Percentiles rank a stretch among this genome's conserved stretches.
phyloP scores from a whole-genome alignment of 2,113 vertebrate genomes.

The Gallinago media region DNA sequence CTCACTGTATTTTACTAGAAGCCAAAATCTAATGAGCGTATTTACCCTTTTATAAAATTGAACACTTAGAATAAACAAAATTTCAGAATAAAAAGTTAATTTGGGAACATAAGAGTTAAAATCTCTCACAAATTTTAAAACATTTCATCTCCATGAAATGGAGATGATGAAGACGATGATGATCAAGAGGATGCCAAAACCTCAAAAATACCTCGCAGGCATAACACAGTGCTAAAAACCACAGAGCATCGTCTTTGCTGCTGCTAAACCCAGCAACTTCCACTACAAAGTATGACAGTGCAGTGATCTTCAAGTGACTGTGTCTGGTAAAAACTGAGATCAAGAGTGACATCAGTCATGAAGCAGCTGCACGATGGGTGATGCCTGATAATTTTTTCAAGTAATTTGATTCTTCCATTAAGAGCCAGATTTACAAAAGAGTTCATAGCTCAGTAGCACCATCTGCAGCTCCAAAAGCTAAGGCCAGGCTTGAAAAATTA shows the following conservation, averaged over 20 bases:
- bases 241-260: neutral
- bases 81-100: neutral
- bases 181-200: neutral
- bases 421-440: neutral
- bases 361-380: neutral
- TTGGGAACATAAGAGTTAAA: neutral
- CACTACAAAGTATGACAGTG: neutral
- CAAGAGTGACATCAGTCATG: neutral
- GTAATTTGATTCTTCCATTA: neutral
- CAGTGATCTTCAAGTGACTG: neutral
- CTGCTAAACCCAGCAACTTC: neutral
- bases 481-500: neutral
- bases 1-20: neutral
- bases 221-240: neutral
- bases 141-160: neutral
- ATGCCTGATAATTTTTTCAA: constrained; percentile 9
- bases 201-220: neutral
- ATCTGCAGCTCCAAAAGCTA: constrained; percentile 18
- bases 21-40: neutral
- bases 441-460: constrained; percentile 53
- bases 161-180: neutral
- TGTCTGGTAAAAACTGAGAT: neutral
- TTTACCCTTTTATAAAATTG: neutral
- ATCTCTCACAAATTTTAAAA: neutral
- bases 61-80: neutral